Conservation (phyloP, 35 echinoderm and acorn worm species). For the Eucidaris tribuloides region DNA sequence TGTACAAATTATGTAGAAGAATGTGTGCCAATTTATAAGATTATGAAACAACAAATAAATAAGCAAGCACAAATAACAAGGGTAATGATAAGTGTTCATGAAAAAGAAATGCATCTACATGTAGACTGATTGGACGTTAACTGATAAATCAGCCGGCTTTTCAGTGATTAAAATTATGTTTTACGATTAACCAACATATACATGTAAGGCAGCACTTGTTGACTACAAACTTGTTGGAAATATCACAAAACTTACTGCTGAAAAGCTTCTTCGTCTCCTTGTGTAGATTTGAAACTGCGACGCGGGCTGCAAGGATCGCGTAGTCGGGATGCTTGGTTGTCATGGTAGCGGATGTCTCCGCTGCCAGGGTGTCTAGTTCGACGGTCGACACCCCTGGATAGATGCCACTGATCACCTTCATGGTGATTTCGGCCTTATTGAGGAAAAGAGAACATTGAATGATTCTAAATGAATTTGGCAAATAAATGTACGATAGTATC, state of each 20-base stretch:
- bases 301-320: constrained; percentile 83
- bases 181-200: too few species aligned
- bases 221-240: too few species aligned
- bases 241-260: constrained; percentile 81
- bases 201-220: too few species aligned
- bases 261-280: constrained; percentile 98
- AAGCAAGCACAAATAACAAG: too few species aligned
- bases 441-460: background rate
- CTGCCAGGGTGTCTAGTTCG: constrained; percentile 92
- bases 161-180: too few species aligned
- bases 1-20: too few species aligned
- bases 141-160: too few species aligned
- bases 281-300: constrained; percentile 96
- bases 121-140: too few species aligned
- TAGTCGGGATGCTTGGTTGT: constrained; percentile 99
- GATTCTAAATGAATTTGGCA: background rate
- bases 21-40: too few species aligned
- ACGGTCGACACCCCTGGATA: constrained; percentile 95
- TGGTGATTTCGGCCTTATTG: constrained; percentile 73
- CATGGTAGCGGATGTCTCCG: constrained; percentile 95
- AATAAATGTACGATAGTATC: background rate
- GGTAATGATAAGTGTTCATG: too few species aligned
- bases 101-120: too few species aligned
- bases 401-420: constrained; percentile 91
- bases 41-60: too few species aligned